Percentiles rank a stretch among this genome's conserved stretches.
phyloP scores from a whole-genome alignment of 1,140 invertebrate genomes.

The Pachyrhynchus sulphureomaculatus region DNA sequence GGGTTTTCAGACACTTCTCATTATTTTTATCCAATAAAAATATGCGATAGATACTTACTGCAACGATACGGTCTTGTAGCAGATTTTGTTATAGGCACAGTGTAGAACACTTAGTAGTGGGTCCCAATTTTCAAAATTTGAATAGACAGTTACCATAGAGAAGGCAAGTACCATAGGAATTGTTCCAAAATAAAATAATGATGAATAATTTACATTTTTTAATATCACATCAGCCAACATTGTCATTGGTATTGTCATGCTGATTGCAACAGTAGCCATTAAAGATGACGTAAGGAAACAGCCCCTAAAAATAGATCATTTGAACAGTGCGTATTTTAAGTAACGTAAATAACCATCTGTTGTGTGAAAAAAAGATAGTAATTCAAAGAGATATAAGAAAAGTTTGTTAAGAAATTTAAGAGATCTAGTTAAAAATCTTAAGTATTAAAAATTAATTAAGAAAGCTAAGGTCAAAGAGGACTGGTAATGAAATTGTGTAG shows the following conservation, averaged over 20 bases:
- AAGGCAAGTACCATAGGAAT: slow-evolving; percentile 79
- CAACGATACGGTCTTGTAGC: slow-evolving; percentile 36
- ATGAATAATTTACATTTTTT: slow-evolving; percentile 72
- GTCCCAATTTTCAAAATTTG: slow-evolving; percentile 85
- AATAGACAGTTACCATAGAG: slow-evolving; percentile 70
- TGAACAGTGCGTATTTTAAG: too few relatives aligned
- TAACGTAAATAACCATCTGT: too few relatives aligned
- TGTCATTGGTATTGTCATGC: slow-evolving; percentile 81
- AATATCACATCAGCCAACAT: slow-evolving; percentile 80
- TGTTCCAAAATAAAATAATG: slow-evolving; percentile 77
- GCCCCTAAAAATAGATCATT: slow-evolving; percentile 63
- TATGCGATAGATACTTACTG: slow-evolving; percentile 34
- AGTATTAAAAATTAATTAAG: too few relatives aligned
- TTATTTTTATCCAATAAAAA: too few relatives aligned
- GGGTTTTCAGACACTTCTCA: not conserved
- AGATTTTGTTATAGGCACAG: slow-evolving; percentile 50
- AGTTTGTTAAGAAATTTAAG: too few relatives aligned
- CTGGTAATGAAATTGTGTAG: too few relatives aligned
- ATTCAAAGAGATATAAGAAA: too few relatives aligned
- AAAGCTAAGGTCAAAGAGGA: too few relatives aligned
- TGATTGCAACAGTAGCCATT: slow-evolving; percentile 79
- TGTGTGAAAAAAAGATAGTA: too few relatives aligned
- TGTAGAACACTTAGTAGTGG: slow-evolving; percentile 69
- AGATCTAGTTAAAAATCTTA: too few relatives aligned
- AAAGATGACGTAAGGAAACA: slow-evolving; percentile 87